Conservation (phyloP, 2,797 vertebrate species). For the Myotis myotis region DNA sequence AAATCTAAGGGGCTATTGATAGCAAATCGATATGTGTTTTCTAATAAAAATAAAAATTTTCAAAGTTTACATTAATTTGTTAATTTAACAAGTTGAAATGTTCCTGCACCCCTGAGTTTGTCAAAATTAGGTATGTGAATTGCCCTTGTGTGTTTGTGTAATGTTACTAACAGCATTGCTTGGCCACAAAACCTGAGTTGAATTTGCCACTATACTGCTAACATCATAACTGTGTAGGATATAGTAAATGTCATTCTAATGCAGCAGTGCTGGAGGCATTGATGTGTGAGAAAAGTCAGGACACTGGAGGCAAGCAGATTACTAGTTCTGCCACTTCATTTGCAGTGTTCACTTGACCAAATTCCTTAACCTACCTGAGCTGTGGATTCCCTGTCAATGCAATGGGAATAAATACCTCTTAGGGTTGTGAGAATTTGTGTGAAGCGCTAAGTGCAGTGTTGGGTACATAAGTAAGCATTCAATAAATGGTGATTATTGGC, state of each 20-base stretch:
- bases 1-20: constrained; percentile 16
- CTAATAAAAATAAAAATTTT: constrained; percentile 10
- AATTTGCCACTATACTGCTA: neutral
- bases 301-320: neutral
- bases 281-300: neutral
- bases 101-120: constrained; percentile 68
- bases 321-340: neutral
- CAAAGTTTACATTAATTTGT: constrained; percentile 56
- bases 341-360: neutral
- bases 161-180: constrained; percentile 47
- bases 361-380: constrained; percentile 1
- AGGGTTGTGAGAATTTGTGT: constrained; percentile 25
- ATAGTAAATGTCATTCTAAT: neutral
- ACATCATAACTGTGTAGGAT: constrained; percentile 2
- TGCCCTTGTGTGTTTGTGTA: constrained; percentile 50
- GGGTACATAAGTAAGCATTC: constrained; percentile 44
- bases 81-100: constrained; percentile 62
- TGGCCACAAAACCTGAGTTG: constrained; percentile 3
- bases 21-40: constrained; percentile 12
- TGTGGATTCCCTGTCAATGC: constrained; percentile 31
- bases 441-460: neutral
- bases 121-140: constrained; percentile 75
- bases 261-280: neutral
- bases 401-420: neutral
- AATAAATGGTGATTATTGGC: constrained; percentile 39